Base-by-base conservation (phyloP, 2,797 vertebrate genomes). In the Vespertilio murinus region DNA sequence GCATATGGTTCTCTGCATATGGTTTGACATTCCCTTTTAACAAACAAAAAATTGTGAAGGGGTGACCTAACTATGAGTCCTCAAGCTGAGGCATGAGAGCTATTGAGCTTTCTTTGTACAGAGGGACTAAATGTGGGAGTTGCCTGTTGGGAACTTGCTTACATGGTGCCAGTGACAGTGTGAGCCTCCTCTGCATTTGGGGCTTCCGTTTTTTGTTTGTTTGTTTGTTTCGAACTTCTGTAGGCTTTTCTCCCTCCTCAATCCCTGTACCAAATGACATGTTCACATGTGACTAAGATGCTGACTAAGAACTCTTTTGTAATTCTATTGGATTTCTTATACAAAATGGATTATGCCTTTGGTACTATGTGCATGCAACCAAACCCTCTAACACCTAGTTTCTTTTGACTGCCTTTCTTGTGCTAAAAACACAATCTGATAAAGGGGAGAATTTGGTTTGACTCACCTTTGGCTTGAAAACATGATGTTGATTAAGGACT, bases 381-480 rank as follows among this genome's bases (percentile, higher is more conserved):
- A 78, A 89, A 20, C 11, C 45, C 30, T 54, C 40, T 80, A 65
- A 67, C 16, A 33, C 33, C 28, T 30, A 47, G 0, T 71, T 71
- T 40, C 78, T 92, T 74, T 87, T 78, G 38, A 90, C 47, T 61
- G 52, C 25, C 22, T 91, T 93, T 69, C 73, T 93, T 74, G 33
- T 47, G 25, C 33, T 91, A 59, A 94, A 90, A 78, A 59, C 16
- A 74, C 22, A 84, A 35, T 33, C 23, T 17, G 56, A 79, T 23
- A 12, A 91, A 89, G 75, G 64, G 38, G 69, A 49, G 64, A 85
- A 52, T 87, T 91, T 82, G 35, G 28, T 90, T 67, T 94, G 30
- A 90, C 30, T 95, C 40, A 87, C 45, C 61, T 71, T 80, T 88
- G 45, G 25, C 91, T 89, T 87, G 25, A 93, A 65, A 92, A 61